Conservation (phyloP, 2,113 vertebrate species). For the Trachemys scripta region DNA sequence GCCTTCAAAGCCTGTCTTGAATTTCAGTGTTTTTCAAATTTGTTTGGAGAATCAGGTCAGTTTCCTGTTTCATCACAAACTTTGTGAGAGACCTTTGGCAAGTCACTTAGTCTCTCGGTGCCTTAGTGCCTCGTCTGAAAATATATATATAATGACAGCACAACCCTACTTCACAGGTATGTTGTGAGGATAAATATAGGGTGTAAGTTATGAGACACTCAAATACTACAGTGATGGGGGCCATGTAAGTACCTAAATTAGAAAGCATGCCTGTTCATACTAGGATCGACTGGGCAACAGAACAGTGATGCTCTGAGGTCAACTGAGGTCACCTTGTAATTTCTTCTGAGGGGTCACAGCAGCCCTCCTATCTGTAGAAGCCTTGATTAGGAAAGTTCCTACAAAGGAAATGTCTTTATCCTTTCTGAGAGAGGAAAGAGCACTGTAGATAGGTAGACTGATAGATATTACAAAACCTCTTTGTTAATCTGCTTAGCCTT, state of each 20-base stretch:
- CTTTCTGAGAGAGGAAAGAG: not conserved
- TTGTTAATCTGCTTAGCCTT: not conserved
- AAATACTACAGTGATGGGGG: not conserved
- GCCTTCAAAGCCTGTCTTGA: not conserved
- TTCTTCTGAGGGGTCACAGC: not conserved
- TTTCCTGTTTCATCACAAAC: not conserved
- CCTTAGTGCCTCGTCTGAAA: not conserved
- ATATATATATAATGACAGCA: not conserved
- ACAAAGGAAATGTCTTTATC: not conserved
- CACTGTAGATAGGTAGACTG: not conserved
- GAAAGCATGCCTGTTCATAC: not conserved
- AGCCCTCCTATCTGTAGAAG: not conserved
- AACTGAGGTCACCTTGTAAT: slow-evolving; percentile 1
- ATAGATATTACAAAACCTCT: not conserved
- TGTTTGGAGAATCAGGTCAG: not conserved
- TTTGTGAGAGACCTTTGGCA: not conserved
- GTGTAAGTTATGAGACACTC: not conserved
- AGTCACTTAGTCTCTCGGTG: not conserved
- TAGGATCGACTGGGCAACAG: not conserved
- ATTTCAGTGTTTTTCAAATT: not conserved
- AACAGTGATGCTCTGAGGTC: accelerated
- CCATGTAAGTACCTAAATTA: not conserved
- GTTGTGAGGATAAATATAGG: not conserved
- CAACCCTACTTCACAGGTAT: not conserved
- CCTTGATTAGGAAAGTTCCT: not conserved